Evolutionary conservation across 2,113 vertebrate species (phyloP).

Genomic region (Cheirogaleus medius): DNA sequence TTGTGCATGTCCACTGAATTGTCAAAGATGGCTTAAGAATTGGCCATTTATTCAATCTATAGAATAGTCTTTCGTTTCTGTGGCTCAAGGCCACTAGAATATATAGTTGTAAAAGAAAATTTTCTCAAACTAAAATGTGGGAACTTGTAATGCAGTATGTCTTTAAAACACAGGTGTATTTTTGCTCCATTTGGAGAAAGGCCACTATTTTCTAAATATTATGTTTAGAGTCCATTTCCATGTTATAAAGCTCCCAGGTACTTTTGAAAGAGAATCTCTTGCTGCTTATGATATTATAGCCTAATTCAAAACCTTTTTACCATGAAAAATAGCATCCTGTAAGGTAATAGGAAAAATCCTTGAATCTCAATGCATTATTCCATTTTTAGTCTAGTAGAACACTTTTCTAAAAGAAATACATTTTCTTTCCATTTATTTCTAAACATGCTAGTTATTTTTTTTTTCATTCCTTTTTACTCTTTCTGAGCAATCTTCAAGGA

Average conservation of each 20-base stretch:
- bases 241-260: conserved; percentile 23
- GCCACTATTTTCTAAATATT: conserved; percentile 64
- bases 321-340: conserved; percentile 67
- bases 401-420: conserved; percentile 53
- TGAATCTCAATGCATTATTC: conserved; percentile 61
- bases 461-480: conserved; percentile 59
- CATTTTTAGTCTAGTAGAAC: conserved; percentile 60
- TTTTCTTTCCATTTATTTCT: conserved; percentile 66
- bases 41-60: conserved; percentile 36
- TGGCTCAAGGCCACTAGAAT: not conserved
- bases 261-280: conserved; percentile 25
- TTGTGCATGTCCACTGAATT: not conserved
- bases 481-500: conserved; percentile 45
- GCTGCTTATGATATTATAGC: conserved; percentile 52
- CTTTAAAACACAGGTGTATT: conserved; percentile 50
- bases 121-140: conserved; percentile 43
- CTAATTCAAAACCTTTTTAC: conserved; percentile 77
- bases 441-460: conserved; percentile 48
- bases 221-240: conserved; percentile 55
- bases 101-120: conserved; percentile 27
- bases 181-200: conserved; percentile 54
- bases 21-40: conserved; percentile 53
- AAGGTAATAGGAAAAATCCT: conserved; percentile 64
- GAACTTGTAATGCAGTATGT: conserved; percentile 30
- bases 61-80: not conserved